Base-by-base conservation (phyloP, 2,888 invertebrate genomes). In the Aspidiotus destructor region DNA sequence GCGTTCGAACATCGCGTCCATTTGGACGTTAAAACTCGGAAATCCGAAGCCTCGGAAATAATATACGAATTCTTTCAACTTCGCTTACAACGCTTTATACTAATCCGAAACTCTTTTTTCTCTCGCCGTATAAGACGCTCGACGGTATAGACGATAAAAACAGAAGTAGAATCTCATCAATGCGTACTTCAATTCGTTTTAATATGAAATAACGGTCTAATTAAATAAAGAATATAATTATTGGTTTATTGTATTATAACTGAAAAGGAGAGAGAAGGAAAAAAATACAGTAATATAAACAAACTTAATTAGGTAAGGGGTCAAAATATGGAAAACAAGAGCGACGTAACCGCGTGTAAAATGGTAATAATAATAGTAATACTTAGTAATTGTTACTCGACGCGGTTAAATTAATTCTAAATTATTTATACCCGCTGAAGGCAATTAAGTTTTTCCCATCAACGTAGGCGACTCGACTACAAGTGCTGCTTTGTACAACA, bases 271-370 rank as follows among this genome's bases (percentile, higher is more conserved):
- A 28, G 28, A 28, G 28, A 28, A 5, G 28, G 5, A 28, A 28
- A 28, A 28, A 28, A 28, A 28, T 28, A 28, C 28, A 28, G 48
- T 65, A 65, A 57, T 64, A 64, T 64, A 65, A 65, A 65, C 65
- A 65, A 65, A 65, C 65, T 58, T 65, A 65, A 65, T 65, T 65
- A 65, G 57, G 42, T 48, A 48, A 65, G 65, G 58, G 57, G 44
- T 58, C 65, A 44, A 57, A 42, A 62, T 62, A 65, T 42, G 65
- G 58, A 65, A 60, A 65, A 60, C 28, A 60, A 60, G 44, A 65
- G 48, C 65, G 58, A 58, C 58, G 65, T 65, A 65, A 65, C 65
- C 65, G 65, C 65, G 65, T 65, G 65, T 65, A 65, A 65, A 65
- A 65, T 65, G 65, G 58, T 65, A 55, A 65, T 65, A 65, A 65